Conservation (phyloP, 2,797 vertebrate genomes). For the Arctocebus calabarensis region DNA sequence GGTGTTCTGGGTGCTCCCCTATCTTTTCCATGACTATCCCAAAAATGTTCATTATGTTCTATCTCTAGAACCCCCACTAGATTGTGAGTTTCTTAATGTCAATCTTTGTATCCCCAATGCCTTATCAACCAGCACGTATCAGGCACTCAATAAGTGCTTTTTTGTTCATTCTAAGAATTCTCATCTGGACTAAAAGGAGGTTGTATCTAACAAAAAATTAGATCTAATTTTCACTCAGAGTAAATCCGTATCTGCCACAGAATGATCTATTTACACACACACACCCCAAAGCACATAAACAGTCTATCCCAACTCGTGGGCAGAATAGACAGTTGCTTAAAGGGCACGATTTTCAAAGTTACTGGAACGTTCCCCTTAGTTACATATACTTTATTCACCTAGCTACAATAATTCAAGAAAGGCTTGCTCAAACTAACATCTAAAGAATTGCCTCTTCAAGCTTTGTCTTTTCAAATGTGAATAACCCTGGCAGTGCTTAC, state of each 20-base stretch:
- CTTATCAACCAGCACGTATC: not conserved
- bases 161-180: not conserved
- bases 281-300: not conserved
- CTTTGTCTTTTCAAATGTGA: not conserved
- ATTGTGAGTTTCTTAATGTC: not conserved
- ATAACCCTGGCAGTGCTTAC: not conserved
- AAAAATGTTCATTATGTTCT: not conserved
- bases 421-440: not conserved
- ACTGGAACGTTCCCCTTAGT: not conserved
- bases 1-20: not conserved
- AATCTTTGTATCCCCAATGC: not conserved
- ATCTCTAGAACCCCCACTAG: not conserved
- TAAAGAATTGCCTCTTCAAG: not conserved
- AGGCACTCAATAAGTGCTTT: not conserved
- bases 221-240: not conserved
- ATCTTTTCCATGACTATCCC: not conserved
- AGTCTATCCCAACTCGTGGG: not conserved
- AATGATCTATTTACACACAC: not conserved
- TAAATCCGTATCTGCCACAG: not conserved
- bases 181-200: not conserved
- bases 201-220: not conserved
- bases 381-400: too few species aligned
- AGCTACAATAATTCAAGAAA: not conserved
- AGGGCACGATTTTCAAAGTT: conserved; percentile 5
- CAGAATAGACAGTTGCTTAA: not conserved